Evolutionary conservation across 1,140 invertebrate genomes (phyloP).

Genomic region (Cecropterus lyciades): DNA sequence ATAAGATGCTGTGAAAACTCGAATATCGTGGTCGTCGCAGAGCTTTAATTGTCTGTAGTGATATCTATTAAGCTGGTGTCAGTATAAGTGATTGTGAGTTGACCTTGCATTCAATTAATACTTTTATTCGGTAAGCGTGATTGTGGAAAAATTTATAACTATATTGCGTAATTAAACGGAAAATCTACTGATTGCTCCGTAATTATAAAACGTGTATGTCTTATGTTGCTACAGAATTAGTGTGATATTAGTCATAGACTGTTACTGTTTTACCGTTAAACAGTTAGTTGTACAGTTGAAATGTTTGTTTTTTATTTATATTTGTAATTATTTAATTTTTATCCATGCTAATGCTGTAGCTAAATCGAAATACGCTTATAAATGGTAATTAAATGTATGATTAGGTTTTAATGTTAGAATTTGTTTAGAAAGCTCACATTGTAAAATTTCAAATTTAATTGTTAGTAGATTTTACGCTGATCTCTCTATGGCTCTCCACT

Average conservation of each 20-base stretch:
- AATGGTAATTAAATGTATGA: slow-evolving; percentile 40
- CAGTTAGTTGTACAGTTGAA: slow-evolving; percentile 28
- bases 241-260: slow-evolving; percentile 77
- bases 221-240: slow-evolving; percentile 51
- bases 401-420: neutral
- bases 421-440: neutral
- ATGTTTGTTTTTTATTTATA: slow-evolving; percentile 46
- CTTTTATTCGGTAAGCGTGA: slow-evolving; percentile 55
- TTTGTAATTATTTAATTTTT: slow-evolving; percentile 38
- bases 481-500: neutral
- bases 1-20: slow-evolving; percentile 49
- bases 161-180: slow-evolving; percentile 46
- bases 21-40: slow-evolving; percentile 57
- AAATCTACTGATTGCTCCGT: slow-evolving; percentile 44
- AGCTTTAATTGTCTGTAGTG: slow-evolving; percentile 77
- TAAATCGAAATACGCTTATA: slow-evolving; percentile 52
- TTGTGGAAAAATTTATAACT: slow-evolving; percentile 52
- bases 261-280: slow-evolving; percentile 11
- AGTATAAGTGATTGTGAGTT: slow-evolving; percentile 49
- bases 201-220: slow-evolving; percentile 39
- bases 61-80: slow-evolving; percentile 56
- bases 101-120: slow-evolving; percentile 60
- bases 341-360: slow-evolving; percentile 27
- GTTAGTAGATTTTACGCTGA: neutral
- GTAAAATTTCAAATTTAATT: neutral